Evolutionary conservation across 2,888 invertebrate genomes (phyloP), one percentile per base, ranked within the genome.

Genomic region (Coelopa pilipes): DNA sequence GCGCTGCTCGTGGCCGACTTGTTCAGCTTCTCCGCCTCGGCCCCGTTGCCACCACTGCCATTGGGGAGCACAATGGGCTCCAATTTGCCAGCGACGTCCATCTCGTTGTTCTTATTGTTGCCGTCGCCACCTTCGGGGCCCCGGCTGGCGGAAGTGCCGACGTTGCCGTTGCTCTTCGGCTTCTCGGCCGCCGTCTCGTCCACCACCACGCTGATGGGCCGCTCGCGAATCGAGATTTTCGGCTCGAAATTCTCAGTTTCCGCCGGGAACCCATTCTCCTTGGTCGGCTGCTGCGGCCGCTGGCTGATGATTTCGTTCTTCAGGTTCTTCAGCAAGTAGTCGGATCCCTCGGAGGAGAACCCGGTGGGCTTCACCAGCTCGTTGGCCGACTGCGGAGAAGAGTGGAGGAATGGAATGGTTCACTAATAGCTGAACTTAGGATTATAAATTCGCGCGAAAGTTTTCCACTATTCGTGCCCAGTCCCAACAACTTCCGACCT

Each of bases 11-110:
- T 73, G 1, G 81, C 76, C 9, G 82, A 82, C 80, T 85, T 87
- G 79, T 84, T 86, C 68, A 76, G 85, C 79, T 80, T 89, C 88
- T 65, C 88, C 80, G 77, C 89, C 50, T 80, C 80, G 19, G 60
- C 45, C 34, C 34, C 73, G 34, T 70, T 24, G 12, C 70, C 59
- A 34, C 50, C 47, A 10, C 59, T 60, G 13, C 72, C 73, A 50
- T 57, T 70, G 13, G 66, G 66, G 24, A 75, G 11, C 9, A 74
- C 46, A 21, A 72, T 73, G n/a, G 74, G 75, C 5, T 78, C 77
- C 10, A 72, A 70, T 73, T 75, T 72, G 12, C 70, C 73, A 34
- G 55, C 67, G 9, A 72, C 72, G 55, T 69, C 68, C 50, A 47
- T 12, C 11, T 72, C 72, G 34, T 34, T 34, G 12, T 68, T n/a